Base-by-base conservation (phyloP, 2,797 vertebrate species). In the Vultur gryphus region DNA sequence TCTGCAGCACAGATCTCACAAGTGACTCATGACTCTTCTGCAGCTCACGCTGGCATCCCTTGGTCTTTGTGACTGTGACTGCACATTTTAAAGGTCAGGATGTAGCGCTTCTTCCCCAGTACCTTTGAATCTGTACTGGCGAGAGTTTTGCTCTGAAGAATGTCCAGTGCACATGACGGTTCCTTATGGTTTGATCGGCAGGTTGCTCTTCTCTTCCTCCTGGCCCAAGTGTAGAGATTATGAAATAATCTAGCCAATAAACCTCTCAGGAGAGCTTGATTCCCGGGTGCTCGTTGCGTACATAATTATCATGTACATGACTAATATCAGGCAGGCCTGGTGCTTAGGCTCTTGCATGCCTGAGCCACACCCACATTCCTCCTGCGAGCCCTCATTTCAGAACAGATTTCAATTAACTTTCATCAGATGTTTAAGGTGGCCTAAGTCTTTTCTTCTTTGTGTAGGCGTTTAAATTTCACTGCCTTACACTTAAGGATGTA, bases 11-110 rank as follows among this genome's bases (percentile, higher is more conserved):
- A 90, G 20, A 93, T 96, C 94, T 94, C 90, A 33, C 84, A 87
- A 95, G 93, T 96, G 95, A 96, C 93, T 97, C 95, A 96, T 92
- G 95, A 87, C 93, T 93, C 92, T 90, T 66, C 69, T 73, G 49
- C 81, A 91, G 92, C 81, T 96, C 93, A 82, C 0, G 7, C 84
- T 90, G 92, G 89, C 93, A 80, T 89, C 75, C 55, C 37, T 90
- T 83, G 81, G 78, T 94, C 95, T 93, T 79, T 93, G 59, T 73
- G 82, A 76, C 66, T 79, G 66, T 48, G 80, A 92, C 62, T 80
- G 78, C 89, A 94, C 61, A 80, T 82, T 89, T 95, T 92, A 94
- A 95, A 97, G 92, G 90, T 91, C 92, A 96, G 55, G 67, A 82
- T 54, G 19, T 13, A 69, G 84, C 2, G 16, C 46, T 79, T 86